phyloP scores from a whole-genome alignment of 2,888 invertebrate species.

The Mythimna pallens region DNA sequence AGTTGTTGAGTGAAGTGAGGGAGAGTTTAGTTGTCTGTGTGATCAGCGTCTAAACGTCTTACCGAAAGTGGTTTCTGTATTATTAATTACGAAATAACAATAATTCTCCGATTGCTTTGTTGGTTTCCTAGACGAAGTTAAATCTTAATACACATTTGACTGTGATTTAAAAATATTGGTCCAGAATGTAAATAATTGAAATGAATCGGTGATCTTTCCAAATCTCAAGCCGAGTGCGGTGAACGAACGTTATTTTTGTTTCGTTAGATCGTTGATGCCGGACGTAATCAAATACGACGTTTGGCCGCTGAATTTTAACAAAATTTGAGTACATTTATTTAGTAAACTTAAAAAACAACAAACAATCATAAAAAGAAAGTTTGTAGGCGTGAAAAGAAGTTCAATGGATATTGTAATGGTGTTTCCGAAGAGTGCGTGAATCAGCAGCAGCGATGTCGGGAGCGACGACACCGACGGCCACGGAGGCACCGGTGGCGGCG shows the following conservation, averaged over 20 bases:
- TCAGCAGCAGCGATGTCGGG: conserved; percentile 74
- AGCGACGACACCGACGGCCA: conserved; percentile 95
- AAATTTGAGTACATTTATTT: background rate
- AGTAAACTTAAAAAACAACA: background rate
- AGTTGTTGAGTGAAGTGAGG: too few relatives aligned
- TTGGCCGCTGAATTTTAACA: conserved; percentile 24
- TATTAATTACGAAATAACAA: conserved; percentile 19
- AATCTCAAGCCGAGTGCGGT: conserved; percentile 25
- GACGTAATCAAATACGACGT: conserved; percentile 52
- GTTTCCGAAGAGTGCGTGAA: conserved; percentile 37
- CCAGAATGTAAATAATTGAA: conserved; percentile 21
- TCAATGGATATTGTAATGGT: conserved; percentile 45
- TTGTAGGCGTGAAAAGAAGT: background rate
- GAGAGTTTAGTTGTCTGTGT: conserved; percentile 5
- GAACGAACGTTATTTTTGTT: conserved; percentile 69
- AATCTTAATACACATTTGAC: background rate
- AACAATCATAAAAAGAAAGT: conserved; percentile 7
- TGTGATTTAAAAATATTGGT: background rate
- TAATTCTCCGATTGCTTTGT: background rate
- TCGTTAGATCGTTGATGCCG: conserved; percentile 50
- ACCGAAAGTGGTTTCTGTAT: background rate
- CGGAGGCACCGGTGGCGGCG: conserved; percentile 81
- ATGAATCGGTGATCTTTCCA: conserved; percentile 33
- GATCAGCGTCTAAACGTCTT: background rate
- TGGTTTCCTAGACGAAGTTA: background rate